Evolutionary conservation across 2,113 vertebrate genomes (phyloP).

Genomic region (Okapia johnstoni): DNA sequence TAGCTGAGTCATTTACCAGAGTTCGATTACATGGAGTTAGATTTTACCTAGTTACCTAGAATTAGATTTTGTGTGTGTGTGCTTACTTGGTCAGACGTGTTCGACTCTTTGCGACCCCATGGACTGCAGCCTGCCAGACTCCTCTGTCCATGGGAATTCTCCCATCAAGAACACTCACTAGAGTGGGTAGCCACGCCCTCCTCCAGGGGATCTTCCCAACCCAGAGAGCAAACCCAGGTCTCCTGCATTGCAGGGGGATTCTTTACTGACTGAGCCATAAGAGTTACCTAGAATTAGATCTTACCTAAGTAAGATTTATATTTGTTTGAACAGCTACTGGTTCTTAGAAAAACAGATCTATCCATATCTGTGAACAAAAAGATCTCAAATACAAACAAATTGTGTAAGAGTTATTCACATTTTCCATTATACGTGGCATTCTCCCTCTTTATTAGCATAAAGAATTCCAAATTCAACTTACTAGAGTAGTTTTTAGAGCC

Average conservation of each 20-base stretch:
- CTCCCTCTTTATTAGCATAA: not conserved
- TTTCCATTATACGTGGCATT: not conserved
- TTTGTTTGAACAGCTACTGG: not conserved
- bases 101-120: not conserved
- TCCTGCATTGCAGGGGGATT: not conserved
- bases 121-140: not conserved
- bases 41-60: not conserved
- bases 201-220: not conserved
- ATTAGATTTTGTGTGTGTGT: not conserved
- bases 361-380: not conserved
- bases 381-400: not conserved
- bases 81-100: not conserved
- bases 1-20: not conserved
- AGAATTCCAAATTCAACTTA: not conserved
- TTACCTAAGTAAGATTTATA: not conserved
- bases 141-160: not conserved
- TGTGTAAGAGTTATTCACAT: not conserved
- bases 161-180: not conserved
- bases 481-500: not conserved
- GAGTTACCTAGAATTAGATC: not conserved
- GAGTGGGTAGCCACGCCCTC: not conserved
- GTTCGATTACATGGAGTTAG: not conserved
- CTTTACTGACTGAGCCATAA: not conserved
- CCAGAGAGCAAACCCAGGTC: not conserved
- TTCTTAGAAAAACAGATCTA: not conserved